A percentile compares a stretch with the other conserved stretches of the same genome.
Conservation (phyloP, 2,888 invertebrate genomes). For the Candidula unifasciata region DNA sequence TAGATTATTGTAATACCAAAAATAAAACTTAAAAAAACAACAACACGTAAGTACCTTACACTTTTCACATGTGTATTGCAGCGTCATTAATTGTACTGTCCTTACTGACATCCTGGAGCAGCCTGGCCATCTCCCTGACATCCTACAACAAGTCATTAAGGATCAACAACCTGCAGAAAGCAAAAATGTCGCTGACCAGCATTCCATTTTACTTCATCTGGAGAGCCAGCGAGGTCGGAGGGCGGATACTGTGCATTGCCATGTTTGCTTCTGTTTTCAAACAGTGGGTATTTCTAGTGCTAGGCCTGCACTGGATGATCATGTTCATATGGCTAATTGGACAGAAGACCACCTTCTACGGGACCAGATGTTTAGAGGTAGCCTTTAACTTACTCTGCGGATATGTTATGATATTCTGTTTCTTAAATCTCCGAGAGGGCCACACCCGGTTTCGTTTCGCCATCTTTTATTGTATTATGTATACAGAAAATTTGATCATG, state of each 20-base stretch:
- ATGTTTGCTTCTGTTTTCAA: slow-evolving; percentile 77
- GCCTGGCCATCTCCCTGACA: slow-evolving; percentile 65
- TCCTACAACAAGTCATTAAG: slow-evolving; percentile 69
- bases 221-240: slow-evolving; percentile 78
- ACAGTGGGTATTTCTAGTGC: slow-evolving; percentile 72
- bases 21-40: too few species aligned
- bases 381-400: slow-evolving; percentile 84
- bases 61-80: slow-evolving; percentile 54
- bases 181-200: slow-evolving; percentile 70
- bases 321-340: slow-evolving; percentile 78
- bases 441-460: slow-evolving; percentile 82
- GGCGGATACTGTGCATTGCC: slow-evolving; percentile 77
- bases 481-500: slow-evolving; percentile 78
- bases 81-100: slow-evolving; percentile 61
- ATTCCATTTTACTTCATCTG: slow-evolving; percentile 77
- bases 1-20: too few species aligned
- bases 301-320: slow-evolving; percentile 77
- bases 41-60: neutral
- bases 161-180: slow-evolving; percentile 67
- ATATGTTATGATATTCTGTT: slow-evolving; percentile 90
- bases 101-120: slow-evolving; percentile 67
- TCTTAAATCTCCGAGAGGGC: slow-evolving; percentile 88
- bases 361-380: slow-evolving; percentile 66
- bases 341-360: slow-evolving; percentile 70
- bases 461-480: slow-evolving; percentile 78